phyloP scores from a whole-genome alignment of 2,888 invertebrate genomes.

The Caenorhabditis afra region DNA sequence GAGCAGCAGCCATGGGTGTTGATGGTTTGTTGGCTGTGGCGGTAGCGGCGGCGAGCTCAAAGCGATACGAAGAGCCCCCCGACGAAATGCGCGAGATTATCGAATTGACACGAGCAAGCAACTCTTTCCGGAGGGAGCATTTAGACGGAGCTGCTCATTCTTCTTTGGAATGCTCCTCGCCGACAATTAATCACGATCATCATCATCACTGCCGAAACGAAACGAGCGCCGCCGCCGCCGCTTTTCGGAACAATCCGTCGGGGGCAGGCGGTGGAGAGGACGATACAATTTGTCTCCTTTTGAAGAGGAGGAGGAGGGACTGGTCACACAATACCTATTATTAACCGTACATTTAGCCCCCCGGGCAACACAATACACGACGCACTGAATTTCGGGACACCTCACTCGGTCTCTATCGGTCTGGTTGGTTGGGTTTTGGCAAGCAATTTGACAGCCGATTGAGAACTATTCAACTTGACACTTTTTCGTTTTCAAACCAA shows the following conservation, averaged over 20 bases:
- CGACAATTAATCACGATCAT: conserved; percentile 49
- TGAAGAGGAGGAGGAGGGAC: conserved; percentile 7
- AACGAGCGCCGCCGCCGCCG: background rate
- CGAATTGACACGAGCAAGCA: conserved; percentile 41
- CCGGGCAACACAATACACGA: conserved; percentile 35
- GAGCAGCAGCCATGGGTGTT: background rate
- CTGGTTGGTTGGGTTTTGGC: conserved; percentile 45
- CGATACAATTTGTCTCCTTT: conserved; percentile 22
- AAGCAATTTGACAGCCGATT: conserved; percentile 49
- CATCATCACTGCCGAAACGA: conserved; percentile 26
- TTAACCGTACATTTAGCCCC: conserved; percentile 57
- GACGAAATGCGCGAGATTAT: conserved; percentile 45
- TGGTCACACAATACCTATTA: conserved; percentile 56
- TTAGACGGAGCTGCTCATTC: conserved; percentile 27
- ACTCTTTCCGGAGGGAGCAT: conserved; percentile 53
- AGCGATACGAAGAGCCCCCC: conserved; percentile 13
- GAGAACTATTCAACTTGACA: conserved; percentile 52
- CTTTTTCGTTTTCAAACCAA: conserved; percentile 42
- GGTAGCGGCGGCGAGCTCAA: conserved; percentile 41
- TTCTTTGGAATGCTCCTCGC: background rate
- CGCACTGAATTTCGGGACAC: conserved; percentile 25
- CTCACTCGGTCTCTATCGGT: conserved; percentile 45
- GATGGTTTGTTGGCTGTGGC: too few relatives aligned
- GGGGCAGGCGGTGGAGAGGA: background rate
- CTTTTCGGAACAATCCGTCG: background rate